Base-by-base conservation (phyloP, 2,797 vertebrate species). In the Sardinella longiceps region DNA sequence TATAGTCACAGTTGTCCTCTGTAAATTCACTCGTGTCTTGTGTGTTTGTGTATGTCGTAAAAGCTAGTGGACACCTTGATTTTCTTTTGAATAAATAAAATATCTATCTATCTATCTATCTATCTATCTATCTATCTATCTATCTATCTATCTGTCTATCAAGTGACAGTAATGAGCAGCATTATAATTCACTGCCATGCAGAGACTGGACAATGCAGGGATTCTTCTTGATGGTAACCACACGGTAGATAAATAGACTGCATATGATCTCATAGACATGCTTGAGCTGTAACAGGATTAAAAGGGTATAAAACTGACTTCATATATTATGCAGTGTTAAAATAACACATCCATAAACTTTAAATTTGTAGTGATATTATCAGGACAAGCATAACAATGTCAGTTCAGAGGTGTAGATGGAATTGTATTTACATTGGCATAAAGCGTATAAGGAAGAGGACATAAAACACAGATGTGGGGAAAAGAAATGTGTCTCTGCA, bases 241-340 rank as follows among this genome's bases (percentile, higher is more conserved):
- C 14, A 37, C 20, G 37, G 18, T 70, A 70, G 28, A n/a, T 58
- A 25, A 25, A 25, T 25, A 7, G 56, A 43, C 70, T 77, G 33
- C 15, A 2, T 23, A 39, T 70, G 30, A 77, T 14, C 33, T 77
- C 37, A 43, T 77, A 77, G 37, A 23, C 37, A 23, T 77, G 70
- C 37, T 33, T 70, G 14, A 28, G n/a, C 56, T 60, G 56, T 60
- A 60, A 60, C 14, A 70, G 30, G 30, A 33, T 70, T 43, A 77
- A 74, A 74, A 7, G 18, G 70, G 70, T 77, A 43, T 43, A 43
- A 60, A 77, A 77, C 70, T 39, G 18, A 77, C 70, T 39, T 43
- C 33, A 77, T 77, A 6, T 77, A 14, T 2, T 6, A 23, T 77
- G 18, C 23, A 23, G 20, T 77, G 70, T 37, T 37, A 77, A 77